Base-by-base conservation (phyloP, 1,140 invertebrate species). In the Scaptomyza graminum region DNA sequence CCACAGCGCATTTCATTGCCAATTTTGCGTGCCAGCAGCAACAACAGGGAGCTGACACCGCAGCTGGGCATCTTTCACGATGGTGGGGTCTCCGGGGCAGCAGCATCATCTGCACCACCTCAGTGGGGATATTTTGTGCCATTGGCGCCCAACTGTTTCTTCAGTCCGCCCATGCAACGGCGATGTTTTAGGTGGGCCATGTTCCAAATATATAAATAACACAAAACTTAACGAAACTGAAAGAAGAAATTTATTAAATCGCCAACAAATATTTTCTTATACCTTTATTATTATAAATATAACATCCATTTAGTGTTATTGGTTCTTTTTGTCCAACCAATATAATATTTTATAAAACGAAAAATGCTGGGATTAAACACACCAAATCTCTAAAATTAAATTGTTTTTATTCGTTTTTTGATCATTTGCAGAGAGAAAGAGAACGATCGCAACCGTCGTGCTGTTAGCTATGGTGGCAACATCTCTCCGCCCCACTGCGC, bases 41-140 rank as follows among this genome's bases (percentile, higher is more conserved):
- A 71, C 9, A 75, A 76, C 37, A 87, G 76, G 46, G 78, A 88
- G 66, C 34, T 77, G 52, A 85, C 79, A 7, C 83, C 83, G 5
- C 88, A 90, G 56, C 9, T 88, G 74, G 89, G 84, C 54, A 37
- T 84, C 44, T 90, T 71, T 59, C 81, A 89, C 22, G 79, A 90
- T 64, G 16, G 16, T 41, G 34, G 65, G 61, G 43, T 47, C 74
- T 47, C 74, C 12, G 74, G 80, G 43, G 49, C 60, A 11, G 76
- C 66, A n/a, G 37, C 12, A 41, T 2, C 37, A 41, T n/a, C 37
- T n/a, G 37, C 37, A n/a, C 37, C 37, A 44, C 85, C 89, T 13
- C 87, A 91, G 50, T 81, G 81, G 74, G 90, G 90, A 7, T 91
- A 91, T 55, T 91, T 91, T 81, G 89, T 91, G 41, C 87, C 90